Percentiles rank a stretch among this genome's conserved stretches.
Evolutionary conservation across 2,797 vertebrate species (phyloP).

Genomic region (Capromys pilorides): DNA sequence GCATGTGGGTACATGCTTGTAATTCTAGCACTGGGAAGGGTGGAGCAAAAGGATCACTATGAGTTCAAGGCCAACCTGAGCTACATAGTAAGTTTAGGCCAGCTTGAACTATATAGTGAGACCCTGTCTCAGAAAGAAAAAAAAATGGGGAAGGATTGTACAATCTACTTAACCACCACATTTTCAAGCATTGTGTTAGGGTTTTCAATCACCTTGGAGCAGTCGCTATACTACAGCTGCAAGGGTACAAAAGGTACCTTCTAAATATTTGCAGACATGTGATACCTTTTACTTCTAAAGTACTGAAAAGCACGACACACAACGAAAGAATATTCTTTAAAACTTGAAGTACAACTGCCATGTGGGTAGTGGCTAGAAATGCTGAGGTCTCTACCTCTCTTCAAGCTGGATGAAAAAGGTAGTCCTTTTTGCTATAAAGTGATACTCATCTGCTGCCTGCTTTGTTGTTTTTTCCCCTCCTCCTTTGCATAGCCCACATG

Average conservation of each 20-base stretch:
- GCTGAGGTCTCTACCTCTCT: neutral
- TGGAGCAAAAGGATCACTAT: neutral
- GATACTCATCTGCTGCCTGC: accelerated
- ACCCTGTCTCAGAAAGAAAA: neutral
- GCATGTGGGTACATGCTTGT: neutral
- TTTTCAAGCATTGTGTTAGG: neutral
- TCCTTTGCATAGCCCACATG: neutral
- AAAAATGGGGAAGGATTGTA: neutral
- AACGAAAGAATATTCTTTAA: neutral
- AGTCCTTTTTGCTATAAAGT: neutral
- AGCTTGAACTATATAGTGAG: neutral
- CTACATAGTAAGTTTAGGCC: neutral
- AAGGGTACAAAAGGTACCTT: neutral
- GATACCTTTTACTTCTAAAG: neutral
- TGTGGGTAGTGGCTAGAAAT: neutral
- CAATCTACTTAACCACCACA: neutral
- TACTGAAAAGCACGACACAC: neutral
- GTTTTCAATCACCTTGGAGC: neutral
- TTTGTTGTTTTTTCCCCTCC: neutral
- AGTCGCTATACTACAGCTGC: neutral
- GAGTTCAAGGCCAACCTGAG: neutral
- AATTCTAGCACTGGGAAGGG: neutral
- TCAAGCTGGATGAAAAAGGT: neutral
- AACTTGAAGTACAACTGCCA: neutral
- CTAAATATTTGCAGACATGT: neutral